Base-by-base conservation (phyloP, 2,797 vertebrate genomes). In the Miichthys miiuy region DNA sequence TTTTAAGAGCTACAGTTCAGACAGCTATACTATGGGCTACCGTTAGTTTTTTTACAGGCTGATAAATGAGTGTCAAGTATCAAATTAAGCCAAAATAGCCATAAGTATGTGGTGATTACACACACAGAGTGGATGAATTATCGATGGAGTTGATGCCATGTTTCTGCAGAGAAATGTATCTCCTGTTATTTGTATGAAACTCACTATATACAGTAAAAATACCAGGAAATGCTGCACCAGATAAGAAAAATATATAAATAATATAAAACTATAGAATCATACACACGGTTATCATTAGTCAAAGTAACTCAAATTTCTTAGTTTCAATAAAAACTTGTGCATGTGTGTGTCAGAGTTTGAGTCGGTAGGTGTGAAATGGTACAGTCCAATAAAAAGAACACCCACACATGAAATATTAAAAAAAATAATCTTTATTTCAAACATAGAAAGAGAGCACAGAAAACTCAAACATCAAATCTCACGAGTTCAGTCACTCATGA, bases 341-440 rank as follows among this genome's bases (percentile, higher is more conserved):
- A 6, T 38, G 34, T 38, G 34, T 9, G 34, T 38, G 34, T 38
- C 34, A 34, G 2, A 9, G 8, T 9, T 38, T 38, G 7, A 34
- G 34, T 38, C 2, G 3, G 4, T 5, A 44, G 21, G n/a, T 42
- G 41, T 60, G 12, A 21, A 57, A 66, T 11, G 11, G n/a, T 6
- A 27, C 4, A 9, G 0, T 1, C 34, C 9, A 51, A 66, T 13
- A 79, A 46, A 79, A 46, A 63, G 1, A 38, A 21, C 20, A 41
- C 51, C 4, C 10, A 55, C 16, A 41, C 0, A 3, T 52, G 38
- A 17, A 48, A 89, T 82, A 68, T 20, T 69, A 48, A 75, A 79
- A 8, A 38, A 82, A 38, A 71, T 48, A 62, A 0, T 1, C 14
- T 93, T 93, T 94, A 94, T 92, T 94, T 67, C 46, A 83, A 84